Conservation (phyloP, 2,797 vertebrate genomes). For the Amniataba percoides region DNA sequence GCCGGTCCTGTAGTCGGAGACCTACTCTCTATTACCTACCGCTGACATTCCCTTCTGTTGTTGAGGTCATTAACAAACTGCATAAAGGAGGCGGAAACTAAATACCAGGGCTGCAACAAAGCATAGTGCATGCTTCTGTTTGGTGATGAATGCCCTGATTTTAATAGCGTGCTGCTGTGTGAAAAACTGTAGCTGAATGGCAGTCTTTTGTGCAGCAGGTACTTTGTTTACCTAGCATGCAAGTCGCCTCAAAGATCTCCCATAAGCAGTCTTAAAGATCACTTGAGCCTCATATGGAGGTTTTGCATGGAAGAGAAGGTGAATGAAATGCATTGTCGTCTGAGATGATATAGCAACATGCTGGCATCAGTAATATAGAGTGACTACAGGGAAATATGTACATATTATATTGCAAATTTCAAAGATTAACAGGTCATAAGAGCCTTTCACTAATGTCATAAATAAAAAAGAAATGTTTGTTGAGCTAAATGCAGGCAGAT, state of each 20-base stretch:
- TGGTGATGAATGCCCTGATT: conserved; percentile 65
- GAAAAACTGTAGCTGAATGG: conserved; percentile 63
- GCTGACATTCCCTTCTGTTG: conserved; percentile 76
- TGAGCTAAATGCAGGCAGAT: conserved; percentile 49
- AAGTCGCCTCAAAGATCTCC: conserved; percentile 42
- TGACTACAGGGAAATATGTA: conserved; percentile 36
- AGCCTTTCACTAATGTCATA: conserved; percentile 28
- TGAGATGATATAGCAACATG: conserved; percentile 29
- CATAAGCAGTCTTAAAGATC: conserved; percentile 32
- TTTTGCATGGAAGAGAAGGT: conserved; percentile 27
- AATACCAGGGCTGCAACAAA: conserved; percentile 71
- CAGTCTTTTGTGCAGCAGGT: conserved; percentile 43
- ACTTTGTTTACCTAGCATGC: conserved; percentile 57
- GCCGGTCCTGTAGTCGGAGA: conserved; percentile 62
- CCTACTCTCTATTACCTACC: conserved; percentile 73
- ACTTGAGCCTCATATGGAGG: conserved; percentile 31
- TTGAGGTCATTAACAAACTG: conserved; percentile 72
- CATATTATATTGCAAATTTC: conserved; percentile 51
- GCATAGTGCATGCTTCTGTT: conserved; percentile 67
- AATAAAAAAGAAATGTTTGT: conserved; percentile 55
- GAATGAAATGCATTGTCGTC: conserved; percentile 29
- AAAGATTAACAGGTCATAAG: conserved; percentile 47
- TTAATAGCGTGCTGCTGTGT: conserved; percentile 50
- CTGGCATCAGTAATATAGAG: conserved; percentile 38
- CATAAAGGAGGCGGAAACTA: conserved; percentile 73